These are phyloP conservation scores for Alaudala cheleensis DNA, from an alignment of 2,113 vertebrate genomes.

Conservation along the genomic window DNA sequence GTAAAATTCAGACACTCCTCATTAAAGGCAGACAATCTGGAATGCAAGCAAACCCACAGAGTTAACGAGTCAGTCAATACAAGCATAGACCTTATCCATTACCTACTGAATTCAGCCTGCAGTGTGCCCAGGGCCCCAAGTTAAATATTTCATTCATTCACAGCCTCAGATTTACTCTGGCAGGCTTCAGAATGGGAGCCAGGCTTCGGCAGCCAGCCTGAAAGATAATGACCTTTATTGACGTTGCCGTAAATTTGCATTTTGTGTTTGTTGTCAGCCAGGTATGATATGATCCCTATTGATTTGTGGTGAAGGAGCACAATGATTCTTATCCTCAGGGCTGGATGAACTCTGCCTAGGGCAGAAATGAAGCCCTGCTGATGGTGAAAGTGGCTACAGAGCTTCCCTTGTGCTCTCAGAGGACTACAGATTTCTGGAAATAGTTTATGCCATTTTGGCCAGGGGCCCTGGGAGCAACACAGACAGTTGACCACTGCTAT, in stretches of 20 bases:
- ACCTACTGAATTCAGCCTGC: neutral
- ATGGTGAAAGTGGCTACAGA: neutral
- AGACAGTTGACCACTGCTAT: constrained; percentile 13
- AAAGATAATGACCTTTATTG: constrained; percentile 19
- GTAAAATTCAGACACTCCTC: neutral
- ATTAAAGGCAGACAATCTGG: constrained; percentile 10
- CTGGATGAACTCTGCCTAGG: neutral
- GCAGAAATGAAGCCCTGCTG: neutral
- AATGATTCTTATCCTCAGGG: neutral
- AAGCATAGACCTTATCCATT: neutral
- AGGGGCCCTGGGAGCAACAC: neutral
- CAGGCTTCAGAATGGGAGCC: neutral
- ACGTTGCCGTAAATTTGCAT: neutral
- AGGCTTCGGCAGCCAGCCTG: neutral
- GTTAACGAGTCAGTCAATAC: neutral
- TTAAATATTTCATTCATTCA: constrained; percentile 23
- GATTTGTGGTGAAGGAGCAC: neutral
- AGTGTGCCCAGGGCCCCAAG: neutral
- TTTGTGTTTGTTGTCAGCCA: neutral
- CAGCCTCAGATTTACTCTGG: neutral
- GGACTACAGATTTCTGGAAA: neutral
- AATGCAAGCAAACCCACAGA: constrained; percentile 28
- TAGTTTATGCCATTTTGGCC: neutral
- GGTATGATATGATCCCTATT: neutral
- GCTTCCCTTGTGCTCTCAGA: neutral